Evolutionary conservation across 2,888 invertebrate species (phyloP).

Genomic region (Eudemis profundana): DNA sequence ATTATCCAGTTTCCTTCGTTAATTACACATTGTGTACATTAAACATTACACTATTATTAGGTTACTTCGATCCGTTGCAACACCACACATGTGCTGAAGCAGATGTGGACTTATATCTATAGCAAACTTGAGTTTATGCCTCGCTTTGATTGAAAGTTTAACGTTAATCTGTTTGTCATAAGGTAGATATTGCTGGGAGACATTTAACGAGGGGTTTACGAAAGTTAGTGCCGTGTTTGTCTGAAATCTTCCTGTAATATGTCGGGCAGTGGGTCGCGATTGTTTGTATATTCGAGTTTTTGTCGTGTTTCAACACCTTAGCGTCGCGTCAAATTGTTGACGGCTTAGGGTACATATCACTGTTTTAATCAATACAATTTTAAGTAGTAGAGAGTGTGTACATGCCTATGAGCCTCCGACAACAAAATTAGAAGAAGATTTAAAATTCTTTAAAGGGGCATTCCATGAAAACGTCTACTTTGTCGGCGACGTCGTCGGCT

Average conservation of each 20-base stretch:
- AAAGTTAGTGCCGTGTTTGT: background rate
- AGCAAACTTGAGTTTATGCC: background rate
- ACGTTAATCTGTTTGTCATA: background rate
- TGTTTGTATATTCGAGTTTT: constrained; percentile 30
- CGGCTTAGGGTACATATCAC: no score
- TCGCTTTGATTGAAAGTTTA: background rate
- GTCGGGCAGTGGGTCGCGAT: constrained; percentile 32
- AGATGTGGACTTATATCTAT: constrained; percentile 15
- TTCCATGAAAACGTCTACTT: no score
- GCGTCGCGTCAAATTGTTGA: no score
- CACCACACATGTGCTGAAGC: constrained; percentile 24
- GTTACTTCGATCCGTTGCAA: constrained; percentile 36
- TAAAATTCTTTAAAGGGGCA: no score
- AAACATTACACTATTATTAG: constrained; percentile 34
- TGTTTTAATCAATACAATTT: no score
- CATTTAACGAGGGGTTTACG: constrained; percentile 8
- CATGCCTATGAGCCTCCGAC: no score
- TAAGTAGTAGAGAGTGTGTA: no score
- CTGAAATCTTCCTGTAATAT: constrained; percentile 39
- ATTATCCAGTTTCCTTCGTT: constrained; percentile 32
- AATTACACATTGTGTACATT: constrained; percentile 33
- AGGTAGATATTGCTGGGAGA: background rate
- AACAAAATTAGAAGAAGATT: no score
- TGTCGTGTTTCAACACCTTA: constrained; percentile 22
- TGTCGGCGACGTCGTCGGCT: no score